Evolutionary conservation across 2,888 invertebrate species (phyloP).

Genomic region (Teinopalpus imperialis): DNA sequence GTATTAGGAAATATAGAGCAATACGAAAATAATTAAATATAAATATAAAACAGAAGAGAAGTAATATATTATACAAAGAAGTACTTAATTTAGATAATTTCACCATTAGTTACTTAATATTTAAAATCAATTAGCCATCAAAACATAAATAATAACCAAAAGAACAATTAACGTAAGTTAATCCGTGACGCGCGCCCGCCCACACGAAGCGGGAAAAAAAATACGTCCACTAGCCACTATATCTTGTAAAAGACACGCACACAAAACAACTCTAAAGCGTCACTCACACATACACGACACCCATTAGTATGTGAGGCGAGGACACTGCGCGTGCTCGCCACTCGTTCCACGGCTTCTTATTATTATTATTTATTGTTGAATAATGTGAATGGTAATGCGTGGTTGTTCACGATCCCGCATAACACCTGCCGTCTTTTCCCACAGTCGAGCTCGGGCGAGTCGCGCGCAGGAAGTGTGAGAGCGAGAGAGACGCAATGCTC

Average conservation of each 20-base stretch:
- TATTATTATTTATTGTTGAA: constrained; percentile 82
- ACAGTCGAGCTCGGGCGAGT: constrained; percentile 70
- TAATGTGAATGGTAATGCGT: constrained; percentile 82
- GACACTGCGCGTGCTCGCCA: constrained; percentile 76
- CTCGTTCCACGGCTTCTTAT: constrained; percentile 80
- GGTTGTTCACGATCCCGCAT: constrained; percentile 82
- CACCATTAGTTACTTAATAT: constrained; percentile 29
- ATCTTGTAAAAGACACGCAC: constrained; percentile 37
- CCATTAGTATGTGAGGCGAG: constrained; percentile 70
- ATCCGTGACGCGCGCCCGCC: constrained; percentile 75
- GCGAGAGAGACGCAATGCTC: constrained; percentile 55
- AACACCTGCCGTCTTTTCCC: constrained; percentile 84
- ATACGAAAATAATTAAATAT: no score
- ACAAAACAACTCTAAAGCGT: constrained; percentile 39
- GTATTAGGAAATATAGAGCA: no score
- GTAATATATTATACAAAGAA: constrained; percentile 6
- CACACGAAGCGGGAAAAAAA: constrained; percentile 67
- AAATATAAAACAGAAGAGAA: constrained; percentile 5
- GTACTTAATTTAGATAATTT: constrained; percentile 25
- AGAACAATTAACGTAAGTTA: constrained; percentile 69
- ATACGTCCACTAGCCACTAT: constrained; percentile 48
- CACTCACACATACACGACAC: constrained; percentile 53
- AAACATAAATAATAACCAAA: constrained; percentile 55
- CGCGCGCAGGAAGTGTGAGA: constrained; percentile 70
- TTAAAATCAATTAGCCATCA: constrained; percentile 49